phyloP scores from a whole-genome alignment of 2,113 vertebrate genomes.

The Pongo pygmaeus region DNA sequence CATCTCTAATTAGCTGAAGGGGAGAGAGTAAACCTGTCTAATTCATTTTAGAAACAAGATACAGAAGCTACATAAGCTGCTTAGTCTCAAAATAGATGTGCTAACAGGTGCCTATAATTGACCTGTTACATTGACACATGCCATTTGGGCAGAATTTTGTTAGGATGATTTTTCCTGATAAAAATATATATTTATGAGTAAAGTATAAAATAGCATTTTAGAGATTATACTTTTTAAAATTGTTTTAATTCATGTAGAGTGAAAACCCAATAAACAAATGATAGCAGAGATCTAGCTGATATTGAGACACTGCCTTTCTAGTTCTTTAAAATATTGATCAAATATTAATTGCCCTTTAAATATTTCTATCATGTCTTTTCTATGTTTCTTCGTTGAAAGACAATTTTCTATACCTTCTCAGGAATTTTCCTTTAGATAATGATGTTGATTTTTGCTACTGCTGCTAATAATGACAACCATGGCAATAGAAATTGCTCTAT shows the following conservation, averaged over 20 bases:
- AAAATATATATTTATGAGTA: not conserved
- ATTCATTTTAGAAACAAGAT: conserved; percentile 56
- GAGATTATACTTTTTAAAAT: not conserved
- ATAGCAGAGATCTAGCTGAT: not conserved
- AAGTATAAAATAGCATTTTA: not conserved
- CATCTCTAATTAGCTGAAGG: conserved; percentile 59
- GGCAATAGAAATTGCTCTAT: not conserved
- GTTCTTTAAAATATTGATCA: not conserved
- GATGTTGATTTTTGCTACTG: not conserved
- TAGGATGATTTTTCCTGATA: not conserved
- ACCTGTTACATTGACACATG: not conserved
- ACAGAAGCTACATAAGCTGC: not conserved
- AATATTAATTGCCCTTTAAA: not conserved
- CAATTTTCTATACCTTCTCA: not conserved
- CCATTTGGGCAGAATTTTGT: not conserved
- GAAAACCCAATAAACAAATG: not conserved
- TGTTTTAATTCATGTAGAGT: not conserved
- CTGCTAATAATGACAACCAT: not conserved
- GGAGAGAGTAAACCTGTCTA: conserved; percentile 60
- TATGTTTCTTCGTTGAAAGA: not conserved
- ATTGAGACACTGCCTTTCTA: not conserved
- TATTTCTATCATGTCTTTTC: not conserved
- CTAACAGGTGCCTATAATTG: not conserved
- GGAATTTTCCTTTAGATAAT: not conserved
- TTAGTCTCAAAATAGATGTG: not conserved